Conservation (phyloP, 2,797 vertebrate species). For the Clarias laeviceps region DNA sequence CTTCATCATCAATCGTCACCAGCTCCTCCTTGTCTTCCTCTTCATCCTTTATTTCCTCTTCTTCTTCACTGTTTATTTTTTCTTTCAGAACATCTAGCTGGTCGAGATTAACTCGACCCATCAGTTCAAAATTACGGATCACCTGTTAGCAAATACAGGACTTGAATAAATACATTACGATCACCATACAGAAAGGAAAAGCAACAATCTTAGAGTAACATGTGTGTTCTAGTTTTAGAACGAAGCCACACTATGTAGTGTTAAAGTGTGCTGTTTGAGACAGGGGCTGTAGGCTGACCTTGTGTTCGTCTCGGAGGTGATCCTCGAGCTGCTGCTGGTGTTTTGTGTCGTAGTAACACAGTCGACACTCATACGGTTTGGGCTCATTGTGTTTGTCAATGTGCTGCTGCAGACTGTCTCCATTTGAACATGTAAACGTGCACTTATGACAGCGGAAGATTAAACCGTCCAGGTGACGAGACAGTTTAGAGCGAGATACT, state of each 20-base stretch:
- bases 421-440: conserved; percentile 98
- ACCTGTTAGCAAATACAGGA: conserved; percentile 74
- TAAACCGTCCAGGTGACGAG: conserved; percentile 92
- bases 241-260: not conserved
- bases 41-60: conserved; percentile 74
- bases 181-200: not conserved
- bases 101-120: conserved; percentile 94
- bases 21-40: conserved; percentile 61
- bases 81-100: conserved; percentile 92
- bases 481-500: conserved; percentile 96
- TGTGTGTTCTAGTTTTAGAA: not conserved
- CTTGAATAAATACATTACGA: not conserved
- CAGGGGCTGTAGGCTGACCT: conserved; percentile 73
- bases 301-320: conserved; percentile 94
- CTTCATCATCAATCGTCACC: conserved; percentile 72
- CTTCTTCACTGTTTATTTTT: conserved; percentile 82
- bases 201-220: not conserved
- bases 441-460: conserved; percentile 98
- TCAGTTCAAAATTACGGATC: conserved; percentile 95
- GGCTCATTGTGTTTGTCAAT: conserved; percentile 94
- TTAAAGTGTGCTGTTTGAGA: not conserved
- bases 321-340: conserved; percentile 87
- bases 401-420: conserved; percentile 92
- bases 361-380: conserved; percentile 96
- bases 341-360: conserved; percentile 97